Evolutionary conservation across 2,113 vertebrate species (phyloP).

Genomic region (Elephas maximus): DNA sequence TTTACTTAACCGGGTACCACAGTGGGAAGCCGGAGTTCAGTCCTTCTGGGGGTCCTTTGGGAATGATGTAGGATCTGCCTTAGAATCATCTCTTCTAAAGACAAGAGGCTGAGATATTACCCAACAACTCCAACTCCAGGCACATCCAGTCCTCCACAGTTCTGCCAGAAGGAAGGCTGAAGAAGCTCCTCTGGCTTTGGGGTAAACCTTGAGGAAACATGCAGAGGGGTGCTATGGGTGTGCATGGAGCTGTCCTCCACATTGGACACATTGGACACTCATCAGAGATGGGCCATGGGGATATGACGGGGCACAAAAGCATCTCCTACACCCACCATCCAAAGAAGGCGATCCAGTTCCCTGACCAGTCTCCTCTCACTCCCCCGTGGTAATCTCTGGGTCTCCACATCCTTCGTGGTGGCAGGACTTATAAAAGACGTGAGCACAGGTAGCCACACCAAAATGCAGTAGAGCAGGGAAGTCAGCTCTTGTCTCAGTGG

Average conservation of each 20-base stretch:
- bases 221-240: fast-evolving
- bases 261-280: too few species aligned
- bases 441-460: neutral
- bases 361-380: too few species aligned
- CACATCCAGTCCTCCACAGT: neutral
- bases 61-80: fast-evolving
- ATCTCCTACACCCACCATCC: too few species aligned
- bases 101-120: neutral
- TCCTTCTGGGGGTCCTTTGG: neutral
- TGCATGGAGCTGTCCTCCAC: too few species aligned
- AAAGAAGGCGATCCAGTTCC: neutral
- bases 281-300: neutral
- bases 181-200: neutral
- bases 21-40: neutral
- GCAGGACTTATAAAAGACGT: neutral
- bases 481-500: neutral
- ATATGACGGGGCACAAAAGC: neutral
- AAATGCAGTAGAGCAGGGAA: neutral
- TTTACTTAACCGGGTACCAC: neutral
- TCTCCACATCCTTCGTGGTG: neutral
- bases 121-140: neutral
- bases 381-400: neutral
- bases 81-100: neutral
- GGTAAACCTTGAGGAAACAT: neutral
- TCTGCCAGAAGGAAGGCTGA: neutral